Conservation (phyloP, 2,888 invertebrate genomes). For the Meteorus colon region DNA sequence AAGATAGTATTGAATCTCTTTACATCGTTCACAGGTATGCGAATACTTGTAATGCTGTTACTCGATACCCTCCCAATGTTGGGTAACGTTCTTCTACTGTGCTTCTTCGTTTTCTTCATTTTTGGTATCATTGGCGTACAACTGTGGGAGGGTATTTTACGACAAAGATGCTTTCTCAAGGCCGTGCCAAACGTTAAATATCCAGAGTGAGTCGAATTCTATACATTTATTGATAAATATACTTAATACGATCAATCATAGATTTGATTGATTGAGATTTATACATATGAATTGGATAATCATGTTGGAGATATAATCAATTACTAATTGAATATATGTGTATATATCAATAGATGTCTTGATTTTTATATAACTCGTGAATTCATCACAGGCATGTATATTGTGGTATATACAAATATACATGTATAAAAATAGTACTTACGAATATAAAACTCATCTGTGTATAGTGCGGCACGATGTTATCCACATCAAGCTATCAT, state of each 20-base stretch:
- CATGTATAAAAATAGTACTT: neutral
- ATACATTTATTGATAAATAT: neutral
- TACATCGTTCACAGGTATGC: slow-evolving; percentile 86
- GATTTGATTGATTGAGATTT: neutral
- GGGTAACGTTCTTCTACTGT: slow-evolving; percentile 97
- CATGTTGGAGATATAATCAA: neutral
- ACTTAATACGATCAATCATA: neutral
- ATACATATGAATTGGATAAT: neutral
- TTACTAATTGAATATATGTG: neutral
- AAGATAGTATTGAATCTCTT: slow-evolving; percentile 1
- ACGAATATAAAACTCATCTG: neutral
- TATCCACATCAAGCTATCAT: neutral
- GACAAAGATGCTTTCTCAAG: slow-evolving; percentile 93
- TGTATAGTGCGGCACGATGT: neutral
- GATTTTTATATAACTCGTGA: neutral
- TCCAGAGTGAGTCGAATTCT: slow-evolving; percentile 81
- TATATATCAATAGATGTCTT: neutral
- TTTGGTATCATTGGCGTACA: slow-evolving; percentile 99
- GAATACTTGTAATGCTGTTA: slow-evolving; percentile 97
- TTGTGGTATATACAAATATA: neutral
- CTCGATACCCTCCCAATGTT: slow-evolving; percentile 99
- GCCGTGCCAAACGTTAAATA: slow-evolving; percentile 81
- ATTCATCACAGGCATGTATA: neutral
- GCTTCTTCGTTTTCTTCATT: slow-evolving; percentile 99
- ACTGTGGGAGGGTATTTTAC: slow-evolving; percentile 97